A percentile compares a stretch with the other conserved stretches of the same genome.
Evolutionary conservation across 2,113 vertebrate species (phyloP).

Genomic region (Hemibagrus wyckioides): DNA sequence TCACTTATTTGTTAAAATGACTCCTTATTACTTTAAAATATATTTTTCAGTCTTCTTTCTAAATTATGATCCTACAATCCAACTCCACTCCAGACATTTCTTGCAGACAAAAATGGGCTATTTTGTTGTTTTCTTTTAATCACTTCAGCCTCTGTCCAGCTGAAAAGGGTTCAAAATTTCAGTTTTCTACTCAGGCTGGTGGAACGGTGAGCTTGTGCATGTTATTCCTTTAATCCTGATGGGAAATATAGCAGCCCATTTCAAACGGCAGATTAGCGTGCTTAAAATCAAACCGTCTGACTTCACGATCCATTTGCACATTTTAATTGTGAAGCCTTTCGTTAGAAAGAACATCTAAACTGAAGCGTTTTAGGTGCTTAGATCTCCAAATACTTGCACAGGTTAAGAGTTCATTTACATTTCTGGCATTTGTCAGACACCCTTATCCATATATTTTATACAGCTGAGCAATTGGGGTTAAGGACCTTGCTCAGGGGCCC

Average conservation of each 20-base stretch:
- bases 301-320: background rate
- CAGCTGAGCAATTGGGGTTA: no score
- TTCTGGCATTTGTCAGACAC: no score
- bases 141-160: slow-evolving; percentile 55
- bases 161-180: slow-evolving; percentile 56
- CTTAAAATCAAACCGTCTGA: slow-evolving; percentile 1
- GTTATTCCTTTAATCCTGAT: slow-evolving; percentile 15
- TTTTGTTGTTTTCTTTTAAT: slow-evolving; percentile 50
- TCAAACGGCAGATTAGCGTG: slow-evolving; percentile 12
- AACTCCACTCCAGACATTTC: slow-evolving; percentile 59
- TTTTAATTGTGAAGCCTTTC: background rate
- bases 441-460: no score
- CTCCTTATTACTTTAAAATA: slow-evolving; percentile 68
- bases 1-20: slow-evolving; percentile 64
- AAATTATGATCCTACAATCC: slow-evolving; percentile 64
- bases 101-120: slow-evolving; percentile 61
- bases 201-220: slow-evolving; percentile 47
- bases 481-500: no score
- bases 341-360: background rate
- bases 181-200: slow-evolving; percentile 43
- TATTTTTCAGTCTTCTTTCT: slow-evolving; percentile 62
- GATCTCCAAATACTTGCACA: background rate
- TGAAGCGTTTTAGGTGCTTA: background rate
- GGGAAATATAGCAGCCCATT: background rate
- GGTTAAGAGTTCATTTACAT: no score